Conservation (phyloP, 2,888 invertebrate genomes). For the Hirtodrosophila confusa region DNA sequence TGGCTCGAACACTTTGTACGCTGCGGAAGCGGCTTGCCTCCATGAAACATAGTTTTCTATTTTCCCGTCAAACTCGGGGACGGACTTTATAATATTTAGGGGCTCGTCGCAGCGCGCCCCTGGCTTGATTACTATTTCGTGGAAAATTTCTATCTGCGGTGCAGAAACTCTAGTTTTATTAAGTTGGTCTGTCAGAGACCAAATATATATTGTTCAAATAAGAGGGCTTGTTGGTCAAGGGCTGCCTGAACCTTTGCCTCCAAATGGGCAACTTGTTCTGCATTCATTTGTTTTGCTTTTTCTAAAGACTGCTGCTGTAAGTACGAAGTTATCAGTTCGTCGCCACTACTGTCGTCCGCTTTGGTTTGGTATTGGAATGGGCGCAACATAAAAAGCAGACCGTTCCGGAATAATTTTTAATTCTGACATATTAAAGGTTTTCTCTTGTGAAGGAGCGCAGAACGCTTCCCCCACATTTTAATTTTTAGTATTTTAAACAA, state of each 20-base stretch:
- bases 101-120: background rate
- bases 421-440: too few relatives aligned
- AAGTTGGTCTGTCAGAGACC: background rate
- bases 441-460: too few relatives aligned
- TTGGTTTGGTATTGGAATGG: too few relatives aligned
- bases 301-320: too few relatives aligned
- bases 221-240: slow-evolving; percentile 1
- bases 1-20: background rate
- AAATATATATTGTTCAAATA: background rate
- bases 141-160: too few relatives aligned
- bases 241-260: background rate
- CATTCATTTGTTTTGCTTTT: too few relatives aligned
- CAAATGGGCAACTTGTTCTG: background rate
- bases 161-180: background rate
- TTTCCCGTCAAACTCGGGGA: background rate
- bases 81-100: background rate
- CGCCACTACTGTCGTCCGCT: too few relatives aligned
- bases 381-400: too few relatives aligned
- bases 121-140: too few relatives aligned
- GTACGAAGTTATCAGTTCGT: too few relatives aligned
- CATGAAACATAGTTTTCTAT: background rate
- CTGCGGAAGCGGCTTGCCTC: background rate
- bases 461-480: too few relatives aligned
- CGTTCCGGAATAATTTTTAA: background rate
- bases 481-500: too few relatives aligned